Base-by-base conservation (phyloP, 2,888 invertebrate genomes). In the Lochmaea capreae region DNA sequence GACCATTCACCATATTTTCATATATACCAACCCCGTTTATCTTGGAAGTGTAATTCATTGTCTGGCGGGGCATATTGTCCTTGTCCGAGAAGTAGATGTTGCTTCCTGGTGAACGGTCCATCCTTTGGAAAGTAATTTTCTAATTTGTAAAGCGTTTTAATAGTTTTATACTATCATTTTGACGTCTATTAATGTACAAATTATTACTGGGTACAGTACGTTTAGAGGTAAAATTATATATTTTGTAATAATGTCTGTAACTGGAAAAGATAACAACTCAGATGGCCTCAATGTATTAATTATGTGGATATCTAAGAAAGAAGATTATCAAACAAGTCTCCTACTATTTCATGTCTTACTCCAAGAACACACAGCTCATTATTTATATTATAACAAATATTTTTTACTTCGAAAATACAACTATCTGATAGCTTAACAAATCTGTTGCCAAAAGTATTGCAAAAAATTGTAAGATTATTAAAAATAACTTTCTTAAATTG, bases 401-500 rank as follows among this genome's bases (percentile, higher is more conserved):
- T 72, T 65, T 72, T 72, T 70, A 75, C 62, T 73, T 75, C 66
- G 6, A 75, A 69, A 62, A 75, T 65, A 52, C 57, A 18, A 39
- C 72, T 65, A 73, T 72, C 54, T 54, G 63, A 65, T 59, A 75
- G 70, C 52, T 65, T 52, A 70, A 75, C 72, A 69, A 72, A 57
- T 65, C 72, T 69, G 58, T 72, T 73, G 49, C 57, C 75, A 54
- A 72, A 70, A 65, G 65, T 73, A 58, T 75, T 72, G 58, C 69
- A 69, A 67, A 72, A 75, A 59, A 69, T 43, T 16, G 58, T 69
- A 69, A 57, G 70, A 54, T 33, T 39, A 65, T 65, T 61, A 33
- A 67, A 62, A 63, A 62, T 49, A 65, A 74, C 63, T 71, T 71
- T 74, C 49, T 74, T 74, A 67, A 62, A 71, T 71, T 74, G 74